phyloP scores from a whole-genome alignment of 2,113 vertebrate species.

The Saimiri boliviensis region DNA sequence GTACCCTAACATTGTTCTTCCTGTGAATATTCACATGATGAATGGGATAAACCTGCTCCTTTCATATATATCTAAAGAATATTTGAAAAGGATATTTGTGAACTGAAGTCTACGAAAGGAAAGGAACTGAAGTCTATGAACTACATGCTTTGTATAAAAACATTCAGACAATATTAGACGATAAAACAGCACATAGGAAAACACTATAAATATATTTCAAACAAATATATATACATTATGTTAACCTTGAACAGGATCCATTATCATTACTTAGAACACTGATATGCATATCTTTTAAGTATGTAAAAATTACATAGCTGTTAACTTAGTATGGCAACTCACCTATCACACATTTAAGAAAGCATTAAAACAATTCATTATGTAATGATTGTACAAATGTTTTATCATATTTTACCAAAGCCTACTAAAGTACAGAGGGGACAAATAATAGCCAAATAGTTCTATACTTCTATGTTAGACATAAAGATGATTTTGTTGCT shows the following conservation, averaged over 20 bases:
- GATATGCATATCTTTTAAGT: conserved; percentile 41
- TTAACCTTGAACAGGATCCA: conserved; percentile 48
- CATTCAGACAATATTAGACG: conserved; percentile 36
- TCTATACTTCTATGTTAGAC: conserved; percentile 31
- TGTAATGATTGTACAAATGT: conserved; percentile 40
- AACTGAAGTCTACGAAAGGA: conserved; percentile 50
- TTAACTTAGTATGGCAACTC: conserved; percentile 75
- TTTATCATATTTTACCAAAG: conserved; percentile 49
- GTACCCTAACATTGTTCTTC: background rate
- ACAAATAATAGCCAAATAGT: conserved; percentile 61
- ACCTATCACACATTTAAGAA: conserved; percentile 72
- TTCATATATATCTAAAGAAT: background rate
- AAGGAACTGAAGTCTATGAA: conserved; percentile 45
- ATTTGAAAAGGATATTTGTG: background rate
- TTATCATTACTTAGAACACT: conserved; percentile 61
- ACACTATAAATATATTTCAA: conserved; percentile 72
- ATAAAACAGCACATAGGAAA: conserved; percentile 67
- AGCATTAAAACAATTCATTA: conserved; percentile 46
- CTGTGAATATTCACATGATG: background rate
- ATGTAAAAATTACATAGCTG: conserved; percentile 63
- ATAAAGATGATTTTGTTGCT: background rate
- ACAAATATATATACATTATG: conserved; percentile 78
- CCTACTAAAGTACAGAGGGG: background rate
- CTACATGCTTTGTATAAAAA: background rate
- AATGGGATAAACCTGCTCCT: background rate